These are phyloP conservation scores for Zingel zingel DNA, from an alignment of 2,113 vertebrate genomes.

Conservation along the genomic window DNA sequence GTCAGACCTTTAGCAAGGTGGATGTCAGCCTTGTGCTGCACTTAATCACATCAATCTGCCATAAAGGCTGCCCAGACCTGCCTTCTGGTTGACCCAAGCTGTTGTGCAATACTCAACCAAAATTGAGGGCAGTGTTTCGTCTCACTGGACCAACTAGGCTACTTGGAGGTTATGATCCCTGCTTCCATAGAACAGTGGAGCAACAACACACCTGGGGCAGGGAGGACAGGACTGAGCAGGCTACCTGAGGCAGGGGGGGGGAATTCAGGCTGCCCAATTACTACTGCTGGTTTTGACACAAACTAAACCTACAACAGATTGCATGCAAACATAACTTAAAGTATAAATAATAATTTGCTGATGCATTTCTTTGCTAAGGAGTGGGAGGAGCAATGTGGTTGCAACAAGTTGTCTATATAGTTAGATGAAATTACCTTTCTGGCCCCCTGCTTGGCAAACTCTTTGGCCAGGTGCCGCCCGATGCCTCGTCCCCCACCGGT, in stretches of 20 bases:
- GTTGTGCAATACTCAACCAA: slow-evolving; percentile 75
- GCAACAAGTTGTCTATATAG: slow-evolving; percentile 38
- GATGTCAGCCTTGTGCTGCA: slow-evolving; percentile 31
- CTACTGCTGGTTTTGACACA: not conserved
- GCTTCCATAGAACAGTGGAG: slow-evolving; percentile 43
- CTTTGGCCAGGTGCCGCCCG: slow-evolving; percentile 93
- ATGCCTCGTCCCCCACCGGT: slow-evolving; percentile 98
- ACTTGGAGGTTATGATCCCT: slow-evolving; percentile 61
- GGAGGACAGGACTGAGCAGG: slow-evolving; percentile 19
- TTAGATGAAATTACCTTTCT: slow-evolving; percentile 88
- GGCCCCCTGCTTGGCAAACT: slow-evolving; percentile 92
- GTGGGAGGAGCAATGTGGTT: not conserved
- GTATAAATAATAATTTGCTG: too few species aligned
- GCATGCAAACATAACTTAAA: not conserved
- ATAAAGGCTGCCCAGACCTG: slow-evolving; percentile 61
- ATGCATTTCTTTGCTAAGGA: not conserved
- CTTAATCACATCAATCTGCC: slow-evolving; percentile 64
- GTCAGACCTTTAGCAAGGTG: slow-evolving; percentile 8
- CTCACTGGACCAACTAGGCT: slow-evolving; percentile 57
- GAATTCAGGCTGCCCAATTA: not conserved
- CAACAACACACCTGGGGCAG: slow-evolving; percentile 38
- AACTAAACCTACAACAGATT: not conserved
- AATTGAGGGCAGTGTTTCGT: slow-evolving; percentile 64
- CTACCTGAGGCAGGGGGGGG: slow-evolving; percentile 20
- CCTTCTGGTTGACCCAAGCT: slow-evolving; percentile 72